phyloP scores from a whole-genome alignment of 2,888 invertebrate genomes.

The Chrysolina americana region DNA sequence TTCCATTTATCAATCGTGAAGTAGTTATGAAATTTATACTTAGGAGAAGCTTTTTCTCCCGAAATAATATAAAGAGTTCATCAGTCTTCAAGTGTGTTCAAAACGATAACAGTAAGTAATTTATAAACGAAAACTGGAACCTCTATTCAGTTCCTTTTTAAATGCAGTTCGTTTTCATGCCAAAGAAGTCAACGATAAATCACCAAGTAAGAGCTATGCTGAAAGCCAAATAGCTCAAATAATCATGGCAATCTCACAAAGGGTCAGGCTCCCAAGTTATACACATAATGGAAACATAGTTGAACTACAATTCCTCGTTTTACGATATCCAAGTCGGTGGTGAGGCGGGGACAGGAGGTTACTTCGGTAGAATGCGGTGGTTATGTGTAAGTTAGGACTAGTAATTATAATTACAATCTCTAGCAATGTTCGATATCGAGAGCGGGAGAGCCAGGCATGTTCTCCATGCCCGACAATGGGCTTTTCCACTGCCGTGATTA shows the following conservation, averaged over 20 bases:
- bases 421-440: constrained; percentile 45
- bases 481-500: not conserved
- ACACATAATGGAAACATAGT: constrained; percentile 54
- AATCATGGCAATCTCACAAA: constrained; percentile 41
- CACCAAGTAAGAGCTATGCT: not conserved
- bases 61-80: too few relatives aligned
- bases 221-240: constrained; percentile 21
- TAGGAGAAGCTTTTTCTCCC: too few relatives aligned
- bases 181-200: not conserved
- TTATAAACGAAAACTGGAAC: not conserved
- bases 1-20: too few relatives aligned
- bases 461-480: constrained; percentile 18
- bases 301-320: constrained; percentile 58
- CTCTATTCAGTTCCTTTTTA: not conserved
- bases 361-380: constrained; percentile 54
- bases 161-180: not conserved
- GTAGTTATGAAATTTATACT: too few relatives aligned
- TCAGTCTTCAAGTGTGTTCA: too few relatives aligned
- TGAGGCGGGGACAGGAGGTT: constrained; percentile 37
- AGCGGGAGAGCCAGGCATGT: constrained; percentile 1
- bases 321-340: constrained; percentile 55
- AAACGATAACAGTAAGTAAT: too few relatives aligned
- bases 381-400: constrained; percentile 58
- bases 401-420: constrained; percentile 63
- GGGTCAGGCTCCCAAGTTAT: constrained; percentile 42